Evolutionary conservation across 2,113 vertebrate genomes (phyloP), one percentile per base, ranked within the genome.

Genomic region (Prietella phreatophila): DNA sequence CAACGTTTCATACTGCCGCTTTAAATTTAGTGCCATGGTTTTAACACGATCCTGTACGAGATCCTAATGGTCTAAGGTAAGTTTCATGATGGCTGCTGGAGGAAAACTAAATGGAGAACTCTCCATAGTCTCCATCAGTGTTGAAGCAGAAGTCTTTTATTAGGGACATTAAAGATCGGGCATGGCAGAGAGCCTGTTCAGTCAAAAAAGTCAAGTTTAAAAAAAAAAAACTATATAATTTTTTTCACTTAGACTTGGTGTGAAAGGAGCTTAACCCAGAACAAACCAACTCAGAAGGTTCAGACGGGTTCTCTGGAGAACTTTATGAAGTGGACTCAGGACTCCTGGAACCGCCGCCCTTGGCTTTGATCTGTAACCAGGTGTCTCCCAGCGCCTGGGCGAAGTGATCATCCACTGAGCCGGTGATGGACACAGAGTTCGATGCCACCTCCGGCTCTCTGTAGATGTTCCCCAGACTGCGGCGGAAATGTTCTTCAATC

Each of bases 401-500:
- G 27, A 99, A 99, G 95, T 99, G 98, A 95, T 99, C 98, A 9
- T 99, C 98, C 82, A 99, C 98, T 0, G 98, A 99, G 84, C 98
- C 98, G 0, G 98, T 99, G 95, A 99, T 99, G 95, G 98, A 99
- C 94, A 99, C 98, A 0, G 97, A 99, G 96, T 97, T 99, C 86
- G 97, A 95, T 87, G 95, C 95, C 0, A 97, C 96, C 93, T 99
- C 98, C 0, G 97, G 96, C 91, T 99, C 97, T 93, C 98, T 98
- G 96, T 99, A 99, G 91, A 99, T 99, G 95, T 98, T 98, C 89
- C 98, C 98, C 2, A 99, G 96, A 93, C 98, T 99, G 88, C 98
- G 95, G 87, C 98, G 98, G 95, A 99, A 99, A 91, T 99, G 98
- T 92, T 99, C 98, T 82, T 99, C 98, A 67, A 99, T 98, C 93